Evolutionary conservation across 2,888 invertebrate species (phyloP), one percentile per base, ranked within the genome.

Genomic region (Thysanoteuthis rhombus): DNA sequence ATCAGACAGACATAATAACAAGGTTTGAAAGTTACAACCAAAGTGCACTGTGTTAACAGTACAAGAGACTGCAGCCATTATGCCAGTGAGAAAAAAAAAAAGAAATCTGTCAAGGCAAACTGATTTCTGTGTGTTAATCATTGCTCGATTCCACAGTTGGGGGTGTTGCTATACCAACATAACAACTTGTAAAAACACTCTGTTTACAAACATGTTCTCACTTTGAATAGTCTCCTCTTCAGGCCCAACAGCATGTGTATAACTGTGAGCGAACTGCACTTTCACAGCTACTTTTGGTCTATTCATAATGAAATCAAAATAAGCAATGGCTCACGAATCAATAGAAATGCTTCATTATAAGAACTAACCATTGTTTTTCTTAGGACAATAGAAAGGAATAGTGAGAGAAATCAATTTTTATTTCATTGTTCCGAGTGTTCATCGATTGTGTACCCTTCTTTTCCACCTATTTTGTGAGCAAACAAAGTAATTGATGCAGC

Each of bases 151-250:
- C 52, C 22, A 25, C 52, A 52, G 52, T 52, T 52, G 25, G 52
- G n/a, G 52, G 32, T 75, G n/a, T 75, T 75, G 75, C 75, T 75
- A 75, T 75, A 75, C 36, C n/a, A 75, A 75, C 75, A 75, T 75
- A 12, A 75, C 75, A 32, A n/a, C 36, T 75, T 75, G 75, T 36
- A 75, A 75, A 75, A 22, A 75, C n/a, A 36, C n/a, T 25, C 75
- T 75, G n/a, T 75, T 75, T 75, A 75, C 75, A 75, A 75, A 75
- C 75, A 75, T 75, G n/a, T 75, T 36, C 75, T n/a, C n/a, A n/a
- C 75, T 75, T 75, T 75, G n/a, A 75, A 75, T 75, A n/a, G 75
- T 75, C n/a, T 75, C 75, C n/a, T 75, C 75, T 75, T 75, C n/a
- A n/a, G 75, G n/a, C 36, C n/a, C n/a, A 75, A 36, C 75, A 75